Percentiles rank a stretch among this genome's conserved stretches.
phyloP scores from a whole-genome alignment of 2,888 invertebrate genomes.

The Piscicola geometra region DNA sequence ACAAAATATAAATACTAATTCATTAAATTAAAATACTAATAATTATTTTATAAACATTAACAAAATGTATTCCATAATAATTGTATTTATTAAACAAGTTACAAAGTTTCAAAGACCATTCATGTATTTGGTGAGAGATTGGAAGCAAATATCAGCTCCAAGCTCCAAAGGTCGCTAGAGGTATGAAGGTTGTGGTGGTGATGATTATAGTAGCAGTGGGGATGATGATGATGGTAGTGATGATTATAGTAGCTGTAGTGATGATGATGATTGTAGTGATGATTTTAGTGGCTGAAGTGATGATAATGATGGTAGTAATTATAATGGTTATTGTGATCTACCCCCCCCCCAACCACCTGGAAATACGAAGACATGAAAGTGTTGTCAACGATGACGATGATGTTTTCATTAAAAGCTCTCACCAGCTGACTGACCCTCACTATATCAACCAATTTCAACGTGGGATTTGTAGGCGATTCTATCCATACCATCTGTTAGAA shows the following conservation, averaged over 20 bases:
- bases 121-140: slow-evolving; percentile 94
- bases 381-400: slow-evolving; percentile 81
- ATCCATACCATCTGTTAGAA: slow-evolving; percentile 70
- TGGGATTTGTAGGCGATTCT: slow-evolving; percentile 93
- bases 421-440: slow-evolving; percentile 64
- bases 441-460: slow-evolving; percentile 83
- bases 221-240: too few relatives aligned
- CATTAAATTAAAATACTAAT: too few relatives aligned
- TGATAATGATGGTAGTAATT: neutral
- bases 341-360: too few relatives aligned
- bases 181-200: neutral
- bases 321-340: neutral
- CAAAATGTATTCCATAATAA: too few relatives aligned
- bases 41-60: too few relatives aligned
- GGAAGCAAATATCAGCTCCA: slow-evolving; percentile 84
- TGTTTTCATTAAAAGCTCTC: slow-evolving; percentile 59
- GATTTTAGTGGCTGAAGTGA: neutral
- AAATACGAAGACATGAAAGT: slow-evolving; percentile 87
- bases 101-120: too few relatives aligned
- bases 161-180: slow-evolving; percentile 74
- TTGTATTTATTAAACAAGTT: too few relatives aligned
- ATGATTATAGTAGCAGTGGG: too few relatives aligned
- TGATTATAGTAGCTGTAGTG: neutral
- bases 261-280: neutral
- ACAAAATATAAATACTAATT: too few relatives aligned